Evolutionary conservation across 2,888 invertebrate species (phyloP).

Genomic region (Drosophila mettleri): DNA sequence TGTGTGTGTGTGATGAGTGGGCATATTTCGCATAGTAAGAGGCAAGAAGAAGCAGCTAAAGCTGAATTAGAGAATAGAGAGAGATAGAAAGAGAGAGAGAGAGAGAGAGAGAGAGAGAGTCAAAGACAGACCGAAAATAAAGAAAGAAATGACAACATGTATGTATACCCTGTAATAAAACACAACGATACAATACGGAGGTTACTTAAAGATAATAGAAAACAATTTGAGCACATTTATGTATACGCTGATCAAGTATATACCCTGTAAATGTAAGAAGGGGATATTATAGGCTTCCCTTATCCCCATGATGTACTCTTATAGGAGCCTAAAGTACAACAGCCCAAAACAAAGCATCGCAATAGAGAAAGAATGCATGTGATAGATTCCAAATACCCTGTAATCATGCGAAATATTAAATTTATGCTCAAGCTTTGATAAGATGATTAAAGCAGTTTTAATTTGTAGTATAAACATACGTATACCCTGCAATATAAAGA

Average conservation of each 20-base stretch:
- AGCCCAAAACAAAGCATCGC: not conserved
- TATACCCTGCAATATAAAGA: too few species aligned
- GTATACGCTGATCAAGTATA: too few species aligned
- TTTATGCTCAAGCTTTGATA: too few species aligned
- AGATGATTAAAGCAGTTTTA: too few species aligned
- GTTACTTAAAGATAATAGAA: too few species aligned
- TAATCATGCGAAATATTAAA: not conserved
- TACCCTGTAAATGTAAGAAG: not conserved
- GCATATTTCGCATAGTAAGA: not conserved
- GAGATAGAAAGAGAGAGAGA: not conserved
- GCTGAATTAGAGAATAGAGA: not conserved
- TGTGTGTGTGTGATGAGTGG: rapidly evolving
- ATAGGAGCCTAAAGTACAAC: not conserved
- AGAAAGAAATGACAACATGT: too few species aligned
- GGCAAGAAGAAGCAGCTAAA: not conserved
- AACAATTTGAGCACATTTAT: too few species aligned
- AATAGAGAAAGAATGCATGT: too few species aligned
- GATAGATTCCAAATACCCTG: not conserved
- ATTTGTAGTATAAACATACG: too few species aligned
- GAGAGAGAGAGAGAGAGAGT: not conserved
- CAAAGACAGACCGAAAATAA: not conserved
- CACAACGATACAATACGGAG: too few species aligned
- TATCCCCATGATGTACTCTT: not conserved
- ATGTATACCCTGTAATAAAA: too few species aligned
- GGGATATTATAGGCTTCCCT: too few species aligned